Evolutionary conservation across 2,888 invertebrate genomes (phyloP).

Genomic region (Dilophus febrilis): DNA sequence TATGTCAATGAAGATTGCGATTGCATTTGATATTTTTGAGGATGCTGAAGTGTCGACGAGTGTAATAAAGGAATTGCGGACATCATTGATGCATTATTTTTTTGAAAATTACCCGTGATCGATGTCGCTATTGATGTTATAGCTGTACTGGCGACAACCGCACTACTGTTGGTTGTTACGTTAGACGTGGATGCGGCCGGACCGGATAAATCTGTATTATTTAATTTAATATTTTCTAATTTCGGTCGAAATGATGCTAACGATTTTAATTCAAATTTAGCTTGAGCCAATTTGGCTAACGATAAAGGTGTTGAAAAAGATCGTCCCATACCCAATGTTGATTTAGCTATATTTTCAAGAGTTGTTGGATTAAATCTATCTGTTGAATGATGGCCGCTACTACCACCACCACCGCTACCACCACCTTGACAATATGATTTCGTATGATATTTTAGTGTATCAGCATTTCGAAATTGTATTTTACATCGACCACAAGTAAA

Average conservation of each 20-base stretch:
- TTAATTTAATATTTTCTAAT: constrained; percentile 38
- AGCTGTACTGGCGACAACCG: neutral
- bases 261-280: neutral
- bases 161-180: too few relatives aligned
- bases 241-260: constrained; percentile 20
- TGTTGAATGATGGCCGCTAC: constrained; percentile 15
- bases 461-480: constrained; percentile 60
- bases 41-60: constrained; percentile 2
- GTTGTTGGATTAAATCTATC: constrained; percentile 33
- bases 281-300: constrained; percentile 9
- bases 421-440: constrained; percentile 60
- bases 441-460: constrained; percentile 65
- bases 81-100: too few relatives aligned
- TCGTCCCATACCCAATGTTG: constrained; percentile 29
- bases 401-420: constrained; percentile 26
- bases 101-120: too few relatives aligned
- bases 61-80: too few relatives aligned
- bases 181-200: neutral
- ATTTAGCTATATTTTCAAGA: constrained; percentile 24
- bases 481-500: constrained; percentile 62
- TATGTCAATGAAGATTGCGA: constrained; percentile 1
- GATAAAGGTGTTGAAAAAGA: constrained; percentile 23
- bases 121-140: too few relatives aligned
- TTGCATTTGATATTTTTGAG: too few relatives aligned
- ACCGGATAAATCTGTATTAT: neutral